These are phyloP conservation scores for Phoxinus dragarum DNA, from an alignment of 2,797 vertebrate genomes.

Conservation along the genomic window DNA sequence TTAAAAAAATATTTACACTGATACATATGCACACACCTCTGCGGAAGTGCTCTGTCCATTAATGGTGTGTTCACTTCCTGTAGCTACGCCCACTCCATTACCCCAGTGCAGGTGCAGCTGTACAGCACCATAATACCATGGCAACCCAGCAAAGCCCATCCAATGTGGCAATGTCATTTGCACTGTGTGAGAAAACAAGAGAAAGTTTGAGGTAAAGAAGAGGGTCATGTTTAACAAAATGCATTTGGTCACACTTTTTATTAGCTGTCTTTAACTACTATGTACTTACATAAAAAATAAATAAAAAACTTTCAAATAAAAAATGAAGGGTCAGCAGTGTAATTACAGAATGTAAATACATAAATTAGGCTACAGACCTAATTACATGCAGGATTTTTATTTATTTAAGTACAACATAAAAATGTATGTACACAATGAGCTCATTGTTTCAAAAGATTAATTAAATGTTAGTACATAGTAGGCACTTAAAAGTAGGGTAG, in stretches of 20 bases:
- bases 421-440: neutral
- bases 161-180: conserved; percentile 82
- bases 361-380: neutral
- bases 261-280: neutral
- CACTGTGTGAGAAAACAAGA: conserved; percentile 68
- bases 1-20: conserved; percentile 1
- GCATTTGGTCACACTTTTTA: neutral
- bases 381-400: neutral
- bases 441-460: neutral
- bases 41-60: conserved; percentile 80
- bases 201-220: neutral
- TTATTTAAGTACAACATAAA: neutral
- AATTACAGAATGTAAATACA: neutral
- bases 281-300: neutral
- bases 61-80: conserved; percentile 88
- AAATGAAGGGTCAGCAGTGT: too few species aligned
- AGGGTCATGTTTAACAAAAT: neutral
- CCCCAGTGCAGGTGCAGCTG: conserved; percentile 96
- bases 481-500: too few species aligned
- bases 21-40: conserved; percentile 79
- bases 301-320: too few species aligned
- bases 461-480: neutral
- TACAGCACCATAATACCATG: conserved; percentile 78
- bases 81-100: conserved; percentile 63
- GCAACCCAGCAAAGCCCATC: conserved; percentile 83